Percentiles rank a stretch among this genome's conserved stretches.
These are phyloP conservation scores for Tachysurus fulvidraco DNA, from an alignment of 2,113 vertebrate species.

Conservation along the genomic window DNA sequence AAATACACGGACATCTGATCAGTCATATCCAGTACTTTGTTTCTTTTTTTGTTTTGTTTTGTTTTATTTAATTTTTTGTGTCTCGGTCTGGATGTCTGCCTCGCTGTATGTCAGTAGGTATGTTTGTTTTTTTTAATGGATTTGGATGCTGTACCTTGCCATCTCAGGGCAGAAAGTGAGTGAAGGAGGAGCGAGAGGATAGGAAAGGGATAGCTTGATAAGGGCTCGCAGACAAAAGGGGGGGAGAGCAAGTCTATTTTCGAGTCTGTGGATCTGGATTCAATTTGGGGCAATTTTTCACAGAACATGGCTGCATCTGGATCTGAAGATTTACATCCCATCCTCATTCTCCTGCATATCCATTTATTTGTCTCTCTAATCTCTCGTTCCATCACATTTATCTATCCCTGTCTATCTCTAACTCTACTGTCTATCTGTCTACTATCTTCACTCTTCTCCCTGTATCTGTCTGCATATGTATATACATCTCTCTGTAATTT, in stretches of 20 bases:
- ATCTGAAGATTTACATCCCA: constrained; percentile 31
- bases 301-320: constrained; percentile 11
- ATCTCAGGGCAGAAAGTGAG: not conserved
- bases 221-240: constrained; percentile 54
- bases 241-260: constrained; percentile 41
- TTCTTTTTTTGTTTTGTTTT: not conserved
- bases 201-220: constrained; percentile 31
- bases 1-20: not conserved
- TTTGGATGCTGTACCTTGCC: not conserved
- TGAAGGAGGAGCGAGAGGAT: not conserved
- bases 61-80: not conserved
- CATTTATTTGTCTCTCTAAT: not conserved
- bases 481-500: not conserved
- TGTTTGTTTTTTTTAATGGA: not conserved
- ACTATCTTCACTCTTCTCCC: too few species aligned
- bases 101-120: too few species aligned
- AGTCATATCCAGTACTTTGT: not conserved
- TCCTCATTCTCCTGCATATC: not conserved
- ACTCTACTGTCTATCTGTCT: too few species aligned
- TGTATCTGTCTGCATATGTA: not conserved
- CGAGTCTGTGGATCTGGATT: constrained; percentile 68
- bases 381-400: not conserved
- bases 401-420: not conserved
- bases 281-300: constrained; percentile 66
- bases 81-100: not conserved